These are phyloP conservation scores for Cirrhinus molitorella DNA, from an alignment of 2,797 vertebrate species.

Conservation along the genomic window DNA sequence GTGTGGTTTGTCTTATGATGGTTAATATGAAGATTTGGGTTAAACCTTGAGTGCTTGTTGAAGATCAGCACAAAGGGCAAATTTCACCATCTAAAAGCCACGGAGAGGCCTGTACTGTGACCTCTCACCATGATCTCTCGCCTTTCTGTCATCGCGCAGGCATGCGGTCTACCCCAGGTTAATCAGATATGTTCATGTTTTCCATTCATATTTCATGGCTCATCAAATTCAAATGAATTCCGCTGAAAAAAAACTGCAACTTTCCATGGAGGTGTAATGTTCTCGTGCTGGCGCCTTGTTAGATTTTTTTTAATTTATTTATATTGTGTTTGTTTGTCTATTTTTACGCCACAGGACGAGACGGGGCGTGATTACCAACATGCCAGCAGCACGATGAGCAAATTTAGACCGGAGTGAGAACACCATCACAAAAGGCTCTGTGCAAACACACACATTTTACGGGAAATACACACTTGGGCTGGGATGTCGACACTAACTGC, in stretches of 20 bases:
- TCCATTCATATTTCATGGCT: slow-evolving; percentile 70
- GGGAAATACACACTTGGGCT: slow-evolving; percentile 38
- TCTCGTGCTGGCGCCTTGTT: slow-evolving; percentile 52
- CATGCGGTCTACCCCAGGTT: slow-evolving; percentile 62
- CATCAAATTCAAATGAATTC: slow-evolving; percentile 74
- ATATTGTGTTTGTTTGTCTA: slow-evolving; percentile 45
- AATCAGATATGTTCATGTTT: slow-evolving; percentile 60
- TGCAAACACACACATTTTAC: slow-evolving; percentile 21
- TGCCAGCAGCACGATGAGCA: slow-evolving; percentile 43
- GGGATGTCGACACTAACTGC: slow-evolving; percentile 51
- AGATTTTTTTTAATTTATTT: slow-evolving; percentile 60
- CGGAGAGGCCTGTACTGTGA: slow-evolving; percentile 31
- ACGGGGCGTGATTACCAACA: slow-evolving; percentile 55
- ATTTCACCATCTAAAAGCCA: slow-evolving; percentile 24
- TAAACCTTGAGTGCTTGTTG: slow-evolving; percentile 18
- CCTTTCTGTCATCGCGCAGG: slow-evolving; percentile 59
- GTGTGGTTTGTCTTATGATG: slow-evolving; percentile 22
- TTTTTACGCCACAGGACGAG: slow-evolving; percentile 51
- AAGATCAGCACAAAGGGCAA: slow-evolving; percentile 24
- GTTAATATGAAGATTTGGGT: slow-evolving; percentile 26
- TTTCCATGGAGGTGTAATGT: slow-evolving; percentile 53
- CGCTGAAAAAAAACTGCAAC: slow-evolving; percentile 28
- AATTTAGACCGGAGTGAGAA: slow-evolving; percentile 59
- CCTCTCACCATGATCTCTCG: slow-evolving; percentile 57
- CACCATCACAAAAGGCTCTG: slow-evolving; percentile 44